A percentile compares a stretch with the other conserved stretches of the same genome.
phyloP scores from a whole-genome alignment of 2,888 invertebrate genomes.

The Camponotus fellah region DNA sequence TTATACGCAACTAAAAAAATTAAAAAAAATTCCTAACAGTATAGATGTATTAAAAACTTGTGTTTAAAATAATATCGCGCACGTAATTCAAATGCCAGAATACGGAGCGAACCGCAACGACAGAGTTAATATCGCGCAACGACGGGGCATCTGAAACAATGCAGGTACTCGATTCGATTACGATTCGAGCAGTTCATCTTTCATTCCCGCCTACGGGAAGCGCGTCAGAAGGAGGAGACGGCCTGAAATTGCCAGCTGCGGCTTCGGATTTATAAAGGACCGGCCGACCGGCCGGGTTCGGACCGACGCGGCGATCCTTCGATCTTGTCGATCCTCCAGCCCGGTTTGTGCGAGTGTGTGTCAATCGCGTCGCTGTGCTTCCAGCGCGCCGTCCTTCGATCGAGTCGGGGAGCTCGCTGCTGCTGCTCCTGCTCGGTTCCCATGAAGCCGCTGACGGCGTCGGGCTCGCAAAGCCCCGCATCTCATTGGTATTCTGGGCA shows the following conservation, averaged over 20 bases:
- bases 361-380: conserved; percentile 60
- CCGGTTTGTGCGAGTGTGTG: conserved; percentile 63
- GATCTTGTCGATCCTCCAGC: conserved; percentile 71
- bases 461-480: conserved; percentile 66
- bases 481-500: conserved; percentile 80
- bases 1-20: background rate
- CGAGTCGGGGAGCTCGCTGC: conserved; percentile 35
- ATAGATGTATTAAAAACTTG: background rate
- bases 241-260: conserved; percentile 66
- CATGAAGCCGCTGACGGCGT: conserved; percentile 75
- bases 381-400: conserved; percentile 54
- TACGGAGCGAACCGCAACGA: background rate
- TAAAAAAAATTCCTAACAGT: background rate
- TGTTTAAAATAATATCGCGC: background rate
- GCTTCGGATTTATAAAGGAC: conserved; percentile 69
- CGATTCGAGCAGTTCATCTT: conserved; percentile 70
- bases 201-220: conserved; percentile 68
- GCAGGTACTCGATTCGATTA: conserved; percentile 68
- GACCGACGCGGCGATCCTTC: conserved; percentile 60
- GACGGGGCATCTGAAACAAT: conserved; percentile 63
- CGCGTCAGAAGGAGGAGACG: conserved; percentile 40
- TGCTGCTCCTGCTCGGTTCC: conserved; percentile 69
- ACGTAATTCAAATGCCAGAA: background rate
- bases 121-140: conserved; percentile 20
- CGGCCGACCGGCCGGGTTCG: conserved; percentile 40